Evolutionary conservation across 2,888 invertebrate genomes (phyloP), one percentile per base, ranked within the genome.

Genomic region (Himalopsyche kuldschensis): DNA sequence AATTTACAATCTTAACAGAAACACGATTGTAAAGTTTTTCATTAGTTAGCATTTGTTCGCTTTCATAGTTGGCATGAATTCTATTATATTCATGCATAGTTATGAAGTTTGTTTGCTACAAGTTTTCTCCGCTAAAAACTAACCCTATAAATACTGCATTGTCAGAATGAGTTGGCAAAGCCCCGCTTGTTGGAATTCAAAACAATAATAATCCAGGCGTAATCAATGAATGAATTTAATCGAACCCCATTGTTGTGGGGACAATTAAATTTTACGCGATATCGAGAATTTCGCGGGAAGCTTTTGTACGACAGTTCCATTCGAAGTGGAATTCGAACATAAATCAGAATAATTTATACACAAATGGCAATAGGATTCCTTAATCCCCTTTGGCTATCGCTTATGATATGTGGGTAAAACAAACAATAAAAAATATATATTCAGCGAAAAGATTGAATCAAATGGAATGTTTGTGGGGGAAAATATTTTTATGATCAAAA

Each of bases 221-320:
- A 77, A 35, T 31, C 32, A 24, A 35, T 77, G 77, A 77, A 77
- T 77, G 77, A 24, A 24, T 77, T 77, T 55, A 77, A 77, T 77
- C 77, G 35, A 77, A 41, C 30, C 78, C 41, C 35, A 79, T 79
- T 79, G 47, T 79, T 48, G 30, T 15, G 24, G 20, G 75, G 47
- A 81, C 76, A 81, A 81, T 81, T 75, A 75, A 81, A 81, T 82
- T 83, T 79, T 47, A 76, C 76, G 82, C 82, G 82, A 82, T 63
- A 82, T 83, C 80, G 82, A 41, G 80, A 79, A 83, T 31, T 75
- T 48, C n/a, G 75, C 75, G 55, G 11, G 35, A 82, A 82, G 82
- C 82, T 63, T 48, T 82, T 78, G 80, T 75, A 48, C 69, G 79
- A 55, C 55, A 55, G 75, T 32, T 63, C 41, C 27, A 55, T 76